Conservation (phyloP, 2,113 vertebrate species). For the Plotosus lineatus region DNA sequence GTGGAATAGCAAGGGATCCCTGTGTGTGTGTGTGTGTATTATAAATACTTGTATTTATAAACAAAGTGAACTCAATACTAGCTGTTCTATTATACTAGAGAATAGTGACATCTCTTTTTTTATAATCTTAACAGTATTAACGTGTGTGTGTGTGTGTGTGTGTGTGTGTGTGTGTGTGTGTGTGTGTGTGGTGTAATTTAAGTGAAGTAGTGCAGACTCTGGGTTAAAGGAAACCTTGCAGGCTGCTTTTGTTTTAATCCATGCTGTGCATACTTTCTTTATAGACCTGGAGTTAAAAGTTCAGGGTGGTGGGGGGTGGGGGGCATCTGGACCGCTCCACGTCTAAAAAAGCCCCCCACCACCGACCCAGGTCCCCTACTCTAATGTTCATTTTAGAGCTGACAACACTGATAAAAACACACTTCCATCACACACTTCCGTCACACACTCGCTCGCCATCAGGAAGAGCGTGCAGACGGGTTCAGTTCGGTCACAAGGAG, state of each 20-base stretch:
- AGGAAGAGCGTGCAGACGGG: neutral
- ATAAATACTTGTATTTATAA: too few species aligned
- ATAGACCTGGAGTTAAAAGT: slow-evolving; percentile 50
- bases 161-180: slow-evolving; percentile 3
- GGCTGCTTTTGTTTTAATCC: slow-evolving; percentile 23
- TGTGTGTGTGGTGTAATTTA: slow-evolving; percentile 10
- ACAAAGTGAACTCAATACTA: too few species aligned
- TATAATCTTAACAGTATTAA: neutral
- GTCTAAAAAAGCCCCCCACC: too few species aligned
- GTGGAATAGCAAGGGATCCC: too few species aligned
- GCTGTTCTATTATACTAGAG: neutral
- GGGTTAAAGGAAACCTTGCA: neutral
- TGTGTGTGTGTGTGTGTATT: too few species aligned
- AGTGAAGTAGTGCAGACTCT: neutral
- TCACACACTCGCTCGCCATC: neutral
- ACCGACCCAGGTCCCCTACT: too few species aligned
- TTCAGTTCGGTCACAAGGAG: neutral
- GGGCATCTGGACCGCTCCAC: slow-evolving; percentile 45
- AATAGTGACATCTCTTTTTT: neutral
- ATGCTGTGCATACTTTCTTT: slow-evolving; percentile 36
- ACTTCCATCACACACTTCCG: slow-evolving; percentile 39
- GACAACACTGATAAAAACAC: slow-evolving; percentile 46
- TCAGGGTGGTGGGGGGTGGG: slow-evolving; percentile 46
- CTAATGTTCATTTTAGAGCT: slow-evolving; percentile 46
- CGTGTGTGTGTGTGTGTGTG: neutral